A percentile compares a stretch with the other conserved stretches of the same genome.
Evolutionary conservation across 2,888 invertebrate species (phyloP).

Genomic region (Cordilura impudica): DNA sequence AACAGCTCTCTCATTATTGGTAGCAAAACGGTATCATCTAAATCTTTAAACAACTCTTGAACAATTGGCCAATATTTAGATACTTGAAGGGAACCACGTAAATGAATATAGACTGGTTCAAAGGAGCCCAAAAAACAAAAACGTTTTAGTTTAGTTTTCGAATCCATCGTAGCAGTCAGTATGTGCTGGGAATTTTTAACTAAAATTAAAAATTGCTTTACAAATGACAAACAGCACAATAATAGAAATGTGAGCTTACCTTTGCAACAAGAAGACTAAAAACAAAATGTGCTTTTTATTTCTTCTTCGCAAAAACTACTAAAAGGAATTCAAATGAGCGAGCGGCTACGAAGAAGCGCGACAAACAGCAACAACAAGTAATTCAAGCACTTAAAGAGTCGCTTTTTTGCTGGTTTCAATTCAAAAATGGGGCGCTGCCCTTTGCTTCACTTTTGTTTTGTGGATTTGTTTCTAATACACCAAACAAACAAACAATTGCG

Average conservation of each 20-base stretch:
- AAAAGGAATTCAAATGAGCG: conserved; percentile 19
- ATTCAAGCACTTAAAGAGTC: background rate
- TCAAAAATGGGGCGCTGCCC: conserved; percentile 47
- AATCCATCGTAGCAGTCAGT: conserved; percentile 38
- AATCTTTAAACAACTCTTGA: conserved; percentile 55
- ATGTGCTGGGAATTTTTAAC: background rate
- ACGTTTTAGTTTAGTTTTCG: conserved; percentile 65
- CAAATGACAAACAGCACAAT: background rate
- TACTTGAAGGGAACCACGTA: conserved; percentile 59
- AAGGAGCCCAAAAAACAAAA: conserved; percentile 71
- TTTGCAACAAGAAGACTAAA: background rate
- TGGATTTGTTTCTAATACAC: background rate
- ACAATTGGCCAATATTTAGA: conserved; percentile 58
- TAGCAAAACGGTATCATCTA: conserved; percentile 65
- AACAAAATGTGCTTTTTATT: conserved; percentile 28
- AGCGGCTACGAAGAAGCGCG: conserved; percentile 4
- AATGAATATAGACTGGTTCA: conserved; percentile 68
- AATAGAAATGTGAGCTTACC: background rate
- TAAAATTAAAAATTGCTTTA: background rate
- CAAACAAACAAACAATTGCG: conserved; percentile 6
- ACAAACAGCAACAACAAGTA: background rate
- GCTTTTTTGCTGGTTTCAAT: background rate
- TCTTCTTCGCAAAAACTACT: background rate
- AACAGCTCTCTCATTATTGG: conserved; percentile 64
- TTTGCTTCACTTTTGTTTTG: conserved; percentile 8